phyloP scores from a whole-genome alignment of 2,797 vertebrate species.

The Catharus ustulatus region DNA sequence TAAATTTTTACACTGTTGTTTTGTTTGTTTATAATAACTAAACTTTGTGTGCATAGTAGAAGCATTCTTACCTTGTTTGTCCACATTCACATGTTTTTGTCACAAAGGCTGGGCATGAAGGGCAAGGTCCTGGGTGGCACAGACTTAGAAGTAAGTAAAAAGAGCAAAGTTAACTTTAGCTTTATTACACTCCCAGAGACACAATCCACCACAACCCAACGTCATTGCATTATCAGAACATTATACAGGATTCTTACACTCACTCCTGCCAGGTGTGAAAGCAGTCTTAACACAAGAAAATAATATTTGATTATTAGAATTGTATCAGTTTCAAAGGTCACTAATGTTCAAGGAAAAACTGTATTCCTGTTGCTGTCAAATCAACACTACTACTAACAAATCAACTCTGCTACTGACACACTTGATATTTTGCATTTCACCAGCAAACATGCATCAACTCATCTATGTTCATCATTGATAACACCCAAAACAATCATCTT shows the following conservation, averaged over 20 bases:
- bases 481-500: background rate
- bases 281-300: background rate
- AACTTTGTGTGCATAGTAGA: background rate
- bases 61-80: constrained; percentile 85
- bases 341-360: background rate
- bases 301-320: background rate
- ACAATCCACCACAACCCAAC: background rate
- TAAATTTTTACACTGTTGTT: background rate
- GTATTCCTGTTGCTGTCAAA: background rate
- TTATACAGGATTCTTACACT: background rate
- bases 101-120: constrained; percentile 92
- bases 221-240: background rate
- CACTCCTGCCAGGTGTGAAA: background rate
- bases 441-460: background rate
- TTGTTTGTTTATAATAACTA: background rate
- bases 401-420: background rate
- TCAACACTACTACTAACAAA: background rate
- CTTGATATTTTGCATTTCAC: background rate
- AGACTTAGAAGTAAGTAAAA: constrained; percentile 78
- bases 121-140: constrained; percentile 97
- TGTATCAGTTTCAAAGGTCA: background rate
- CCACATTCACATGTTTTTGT: constrained; percentile 93
- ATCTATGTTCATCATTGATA: background rate
- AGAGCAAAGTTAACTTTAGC: background rate
- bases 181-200: background rate